Evolutionary conservation across 1,140 invertebrate species (phyloP), one percentile per base, ranked within the genome.

Genomic region (Drosophila watanabei): DNA sequence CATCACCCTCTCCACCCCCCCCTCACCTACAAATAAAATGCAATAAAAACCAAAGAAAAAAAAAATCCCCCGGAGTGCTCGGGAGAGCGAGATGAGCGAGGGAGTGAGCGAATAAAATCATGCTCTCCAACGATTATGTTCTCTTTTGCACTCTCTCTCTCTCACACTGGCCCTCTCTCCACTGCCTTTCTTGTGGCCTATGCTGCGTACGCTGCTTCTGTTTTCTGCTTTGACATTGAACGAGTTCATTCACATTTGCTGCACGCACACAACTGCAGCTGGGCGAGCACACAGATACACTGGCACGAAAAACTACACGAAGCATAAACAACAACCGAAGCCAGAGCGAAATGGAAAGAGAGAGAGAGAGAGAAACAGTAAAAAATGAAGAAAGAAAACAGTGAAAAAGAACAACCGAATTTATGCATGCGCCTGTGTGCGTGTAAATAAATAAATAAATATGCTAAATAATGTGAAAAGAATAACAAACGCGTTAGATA

Each of bases 201-300:
- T 88, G 84, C 80, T 86, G 82, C 82, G 87, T 80, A 77, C 73
- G 63, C 66, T 86, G 69, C 72, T 75, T 71, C 76, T 82, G 72
- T 61, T 78, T 57, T 78, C 76, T 78, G 75, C 65, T 79, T 79
- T 93, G 92, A 93, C 92, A 93, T 93, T 93, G 92, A 93, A 93
- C 91, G 92, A 91, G 92, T 93, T 93, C 92, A 93, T 93, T 93
- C 90, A 92, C 92, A 80, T 91, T 91, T 90, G 79, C 70, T 73
- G 76, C 61, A 65, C 62, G 41, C 68, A 70, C 65, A 69, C 75
- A 51, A 16, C 62, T 54, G 56, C 70, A 75, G 43, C 49, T 24
- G 37, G 24, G 18, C 49, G 24, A 49, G 54, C 58, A 41, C 69
- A 60, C 65, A 37, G 49, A 46, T 52, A 75, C 32, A 57, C 71